Conservation (phyloP, 2,797 vertebrate genomes). For the Distichodus sexfasciatus region DNA sequence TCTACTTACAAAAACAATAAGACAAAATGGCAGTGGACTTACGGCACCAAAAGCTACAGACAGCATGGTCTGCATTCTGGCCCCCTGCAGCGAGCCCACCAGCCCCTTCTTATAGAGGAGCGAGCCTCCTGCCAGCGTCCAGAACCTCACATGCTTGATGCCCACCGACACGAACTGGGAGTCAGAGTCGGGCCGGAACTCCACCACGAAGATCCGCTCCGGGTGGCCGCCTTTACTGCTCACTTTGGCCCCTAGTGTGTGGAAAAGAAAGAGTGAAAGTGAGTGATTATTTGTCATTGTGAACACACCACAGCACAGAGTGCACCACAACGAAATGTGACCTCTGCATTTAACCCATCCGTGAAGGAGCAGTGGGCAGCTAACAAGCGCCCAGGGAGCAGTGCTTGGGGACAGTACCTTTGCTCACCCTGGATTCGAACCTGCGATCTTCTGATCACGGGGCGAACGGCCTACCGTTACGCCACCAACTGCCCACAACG, state of each 20-base stretch:
- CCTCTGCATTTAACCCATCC: too few relatives aligned
- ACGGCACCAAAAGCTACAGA: slow-evolving; percentile 95
- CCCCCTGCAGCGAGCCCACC: slow-evolving; percentile 86
- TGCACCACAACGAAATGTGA: too few relatives aligned
- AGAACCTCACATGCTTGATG: slow-evolving; percentile 97
- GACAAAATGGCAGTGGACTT: slow-evolving; percentile 65
- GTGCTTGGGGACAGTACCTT: too few relatives aligned
- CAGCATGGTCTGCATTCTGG: slow-evolving; percentile 96
- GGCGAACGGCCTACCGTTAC: too few relatives aligned
- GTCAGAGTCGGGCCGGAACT: slow-evolving; percentile 94
- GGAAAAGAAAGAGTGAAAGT: background rate
- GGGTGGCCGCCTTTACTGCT: slow-evolving; percentile 85
- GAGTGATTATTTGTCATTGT: too few relatives aligned
- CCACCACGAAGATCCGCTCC: slow-evolving; percentile 91
- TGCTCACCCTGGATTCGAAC: too few relatives aligned
- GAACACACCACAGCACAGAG: too few relatives aligned
- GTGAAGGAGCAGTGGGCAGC: too few relatives aligned
- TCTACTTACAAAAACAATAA: background rate
- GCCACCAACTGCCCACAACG: too few relatives aligned
- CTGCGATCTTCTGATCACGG: too few relatives aligned
- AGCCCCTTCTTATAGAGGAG: slow-evolving; percentile 93
- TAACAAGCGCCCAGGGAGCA: too few relatives aligned
- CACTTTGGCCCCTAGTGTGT: slow-evolving; percentile 79
- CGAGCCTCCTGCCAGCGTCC: slow-evolving; percentile 90
- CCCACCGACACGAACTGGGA: slow-evolving; percentile 95